phyloP scores from a whole-genome alignment of 1,140 invertebrate genomes.

The Eulimnadia texana region DNA sequence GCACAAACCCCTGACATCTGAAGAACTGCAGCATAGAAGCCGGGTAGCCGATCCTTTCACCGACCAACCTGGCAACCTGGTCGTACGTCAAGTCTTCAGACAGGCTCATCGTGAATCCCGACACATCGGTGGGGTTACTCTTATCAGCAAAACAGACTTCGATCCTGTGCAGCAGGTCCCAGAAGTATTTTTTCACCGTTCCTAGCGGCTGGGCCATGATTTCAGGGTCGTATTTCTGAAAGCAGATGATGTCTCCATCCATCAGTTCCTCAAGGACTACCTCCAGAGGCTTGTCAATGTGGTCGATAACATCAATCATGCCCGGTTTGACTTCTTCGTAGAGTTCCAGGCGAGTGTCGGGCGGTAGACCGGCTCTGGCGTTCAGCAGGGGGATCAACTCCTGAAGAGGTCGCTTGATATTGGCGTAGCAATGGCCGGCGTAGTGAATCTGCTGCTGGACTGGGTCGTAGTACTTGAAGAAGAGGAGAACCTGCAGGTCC shows the following conservation, averaged over 20 bases:
- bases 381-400: slow-evolving; percentile 79
- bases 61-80: slow-evolving; percentile 82
- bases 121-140: slow-evolving; percentile 69
- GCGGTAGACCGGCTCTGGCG: slow-evolving; percentile 53
- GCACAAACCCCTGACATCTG: slow-evolving; percentile 77
- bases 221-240: slow-evolving; percentile 66
- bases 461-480: slow-evolving; percentile 93
- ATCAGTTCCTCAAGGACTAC: slow-evolving; percentile 67
- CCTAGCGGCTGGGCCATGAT: slow-evolving; percentile 60
- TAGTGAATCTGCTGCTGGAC: slow-evolving; percentile 83
- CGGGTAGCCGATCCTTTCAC: slow-evolving; percentile 76
- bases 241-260: slow-evolving; percentile 91
- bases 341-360: slow-evolving; percentile 49
- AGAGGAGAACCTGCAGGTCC: slow-evolving; percentile 82
- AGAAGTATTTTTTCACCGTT: slow-evolving; percentile 82
- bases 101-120: slow-evolving; percentile 82
- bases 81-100: slow-evolving; percentile 89
- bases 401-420: slow-evolving; percentile 32
- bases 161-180: slow-evolving; percentile 48
- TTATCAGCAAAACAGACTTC: slow-evolving; percentile 96
- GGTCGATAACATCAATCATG: slow-evolving; percentile 70
- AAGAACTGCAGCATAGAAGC: slow-evolving; percentile 93
- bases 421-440: slow-evolving; percentile 42
- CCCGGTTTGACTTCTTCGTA: slow-evolving; percentile 74
- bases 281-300: slow-evolving; percentile 63